Evolutionary conservation across 2,113 vertebrate species (phyloP), one percentile per base, ranked within the genome.

Genomic region (Urocitellus parryii): DNA sequence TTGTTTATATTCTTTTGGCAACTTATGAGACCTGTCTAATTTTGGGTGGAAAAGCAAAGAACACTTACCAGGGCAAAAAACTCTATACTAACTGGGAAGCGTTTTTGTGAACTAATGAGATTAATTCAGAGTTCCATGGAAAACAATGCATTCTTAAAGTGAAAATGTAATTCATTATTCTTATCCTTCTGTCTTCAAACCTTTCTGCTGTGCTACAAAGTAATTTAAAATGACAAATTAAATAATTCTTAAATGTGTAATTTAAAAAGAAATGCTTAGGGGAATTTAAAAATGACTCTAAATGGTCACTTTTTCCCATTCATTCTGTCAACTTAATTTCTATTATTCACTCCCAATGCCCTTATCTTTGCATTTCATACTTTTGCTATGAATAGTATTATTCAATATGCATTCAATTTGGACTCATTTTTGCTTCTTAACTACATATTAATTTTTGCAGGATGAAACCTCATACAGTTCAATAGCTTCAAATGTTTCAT

Each of bases 291-390:
- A 91, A 87, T 65, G 20, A 34, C 79, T 91, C 14, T 6, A 79
- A 94, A 88, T 45, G 53, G 56, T 85, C 68, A 90, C 11, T 48
- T 13, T 84, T 5, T 1, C 8, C 37, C 10, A 72, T 53, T 77
- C 53, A 88, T 85, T 90, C 88, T 89, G 53, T 72, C 96, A 68
- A 74, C 20, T 81, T 53, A 83, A 84, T 92, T 94, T 90, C 42
- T 81, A 39, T 73, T 92, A 56, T 37, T 92, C 27, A 90, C 92
- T 90, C 56, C 51, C 45, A 20, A 91, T 45, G 42, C 70, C 34
- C 27, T 96, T 90, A 92, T 96, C 91, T 72, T 95, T 96, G 76
- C 65, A 80, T 90, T 90, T 90, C 25, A 80, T 83, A 39, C 45
- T 83, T 72, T 10, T 78, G 48, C 74, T 82, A 45, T 94, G 72